These are phyloP conservation scores for Ophiodon elongatus DNA, from an alignment of 2,113 vertebrate species.

Conservation along the genomic window DNA sequence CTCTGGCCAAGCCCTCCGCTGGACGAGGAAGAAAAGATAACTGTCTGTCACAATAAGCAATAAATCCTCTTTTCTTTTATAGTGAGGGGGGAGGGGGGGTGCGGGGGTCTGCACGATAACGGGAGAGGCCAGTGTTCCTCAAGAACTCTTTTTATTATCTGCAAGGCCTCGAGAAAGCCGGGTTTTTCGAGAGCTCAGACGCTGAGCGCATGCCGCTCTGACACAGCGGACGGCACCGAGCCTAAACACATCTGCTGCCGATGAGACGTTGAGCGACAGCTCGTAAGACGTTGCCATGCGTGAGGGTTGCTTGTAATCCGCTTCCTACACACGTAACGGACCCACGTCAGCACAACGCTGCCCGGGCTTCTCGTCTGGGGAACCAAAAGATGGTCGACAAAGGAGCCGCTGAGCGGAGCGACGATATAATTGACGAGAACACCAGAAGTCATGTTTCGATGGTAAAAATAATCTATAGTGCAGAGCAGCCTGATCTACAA, in stretches of 20 bases:
- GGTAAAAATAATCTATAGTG: slow-evolving; percentile 39
- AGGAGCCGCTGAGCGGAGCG: not conserved
- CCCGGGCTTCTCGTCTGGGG: not conserved
- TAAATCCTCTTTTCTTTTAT: slow-evolving; percentile 5
- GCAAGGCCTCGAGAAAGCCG: not conserved
- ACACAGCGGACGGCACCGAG: slow-evolving; percentile 13
- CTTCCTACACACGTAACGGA: slow-evolving; percentile 11
- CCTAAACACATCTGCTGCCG: slow-evolving; percentile 49
- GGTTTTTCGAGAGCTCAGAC: not conserved
- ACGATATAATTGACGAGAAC: slow-evolving; percentile 25
- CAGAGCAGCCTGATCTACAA: slow-evolving; percentile 42
- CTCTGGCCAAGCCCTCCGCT: slow-evolving; percentile 19
- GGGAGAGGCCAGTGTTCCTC: not conserved
- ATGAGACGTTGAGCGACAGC: slow-evolving; percentile 29
- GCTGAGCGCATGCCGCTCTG: not conserved
- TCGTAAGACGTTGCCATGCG: not conserved
- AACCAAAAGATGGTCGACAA: not conserved
- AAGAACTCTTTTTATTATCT: slow-evolving; percentile 2
- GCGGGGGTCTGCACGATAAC: not conserved
- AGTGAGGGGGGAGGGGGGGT: not conserved
- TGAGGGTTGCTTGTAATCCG: slow-evolving; percentile 4
- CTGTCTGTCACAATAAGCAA: slow-evolving; percentile 17
- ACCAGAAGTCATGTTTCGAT: slow-evolving; percentile 12
- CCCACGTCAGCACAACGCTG: not conserved
- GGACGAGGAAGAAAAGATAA: slow-evolving; percentile 43